Conservation (phyloP, 2,888 invertebrate species). For the Pemphredon lugubris region DNA sequence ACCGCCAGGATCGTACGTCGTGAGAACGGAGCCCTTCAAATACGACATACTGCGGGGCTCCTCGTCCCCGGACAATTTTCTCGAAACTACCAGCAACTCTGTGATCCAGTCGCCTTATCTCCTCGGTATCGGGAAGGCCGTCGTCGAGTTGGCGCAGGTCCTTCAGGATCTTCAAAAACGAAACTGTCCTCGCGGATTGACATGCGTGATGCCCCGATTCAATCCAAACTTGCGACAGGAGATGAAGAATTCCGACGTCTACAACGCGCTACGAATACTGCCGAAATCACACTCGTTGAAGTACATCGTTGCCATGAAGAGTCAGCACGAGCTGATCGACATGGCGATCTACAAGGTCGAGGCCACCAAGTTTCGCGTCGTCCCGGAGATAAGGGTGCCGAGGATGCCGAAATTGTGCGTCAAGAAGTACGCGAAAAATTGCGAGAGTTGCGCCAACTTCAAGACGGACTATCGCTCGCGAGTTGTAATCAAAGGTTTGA, state of each 20-base stretch:
- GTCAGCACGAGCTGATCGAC: conserved; percentile 58
- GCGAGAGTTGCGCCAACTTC: conserved; percentile 74
- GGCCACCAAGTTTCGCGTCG: conserved; percentile 54
- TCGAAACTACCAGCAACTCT: conserved; percentile 57
- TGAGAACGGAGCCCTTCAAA: conserved; percentile 68
- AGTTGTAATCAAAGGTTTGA: conserved; percentile 39
- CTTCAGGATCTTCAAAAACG: conserved; percentile 64
- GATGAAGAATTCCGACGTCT: conserved; percentile 69
- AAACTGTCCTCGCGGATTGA: conserved; percentile 56
- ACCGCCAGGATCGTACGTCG: conserved; percentile 74
- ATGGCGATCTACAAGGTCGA: conserved; percentile 67
- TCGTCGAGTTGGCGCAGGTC: conserved; percentile 68
- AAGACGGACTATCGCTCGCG: conserved; percentile 33
- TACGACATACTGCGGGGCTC: conserved; percentile 58
- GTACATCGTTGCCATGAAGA: conserved; percentile 64
- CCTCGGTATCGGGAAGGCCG: conserved; percentile 73
- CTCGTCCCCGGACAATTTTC: conserved; percentile 59
- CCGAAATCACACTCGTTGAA: conserved; percentile 68
- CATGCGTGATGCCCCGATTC: conserved; percentile 68
- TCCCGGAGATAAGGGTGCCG: conserved; percentile 57
- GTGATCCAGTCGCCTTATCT: conserved; percentile 73
- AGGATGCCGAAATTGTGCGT: conserved; percentile 69
- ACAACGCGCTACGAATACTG: conserved; percentile 70
- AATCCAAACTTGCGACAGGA: conserved; percentile 53
- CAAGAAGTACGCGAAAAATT: conserved; percentile 62